These are phyloP conservation scores for Spea hammondii DNA, from an alignment of 2,797 vertebrate species.

Conservation along the genomic window DNA sequence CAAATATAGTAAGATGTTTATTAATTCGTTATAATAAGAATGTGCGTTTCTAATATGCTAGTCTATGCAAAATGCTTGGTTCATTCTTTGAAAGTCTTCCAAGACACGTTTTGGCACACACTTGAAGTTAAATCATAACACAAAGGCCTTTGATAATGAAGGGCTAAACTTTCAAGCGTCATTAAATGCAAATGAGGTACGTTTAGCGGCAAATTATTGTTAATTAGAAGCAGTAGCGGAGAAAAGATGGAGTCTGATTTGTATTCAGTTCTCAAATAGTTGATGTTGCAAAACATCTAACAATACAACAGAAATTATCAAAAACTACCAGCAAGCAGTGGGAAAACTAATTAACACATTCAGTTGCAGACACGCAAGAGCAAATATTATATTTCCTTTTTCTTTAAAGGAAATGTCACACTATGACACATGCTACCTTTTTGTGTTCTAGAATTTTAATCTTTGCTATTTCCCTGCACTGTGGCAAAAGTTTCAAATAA, in stretches of 20 bases:
- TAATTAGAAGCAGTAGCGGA: constrained; percentile 31
- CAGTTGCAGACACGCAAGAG: neutral
- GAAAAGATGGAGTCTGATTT: constrained; percentile 18
- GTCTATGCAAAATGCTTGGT: constrained; percentile 32
- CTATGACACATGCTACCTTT: too few species aligned
- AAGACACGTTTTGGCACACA: constrained; percentile 39
- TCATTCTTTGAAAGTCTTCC: constrained; percentile 43
- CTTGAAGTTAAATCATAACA: constrained; percentile 33
- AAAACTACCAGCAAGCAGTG: constrained; percentile 12
- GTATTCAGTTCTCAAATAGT: constrained; percentile 22
- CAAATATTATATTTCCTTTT: too few species aligned
- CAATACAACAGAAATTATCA: constrained; percentile 23
- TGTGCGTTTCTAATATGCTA: constrained; percentile 38
- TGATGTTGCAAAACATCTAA: constrained; percentile 18
- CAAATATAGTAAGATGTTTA: neutral
- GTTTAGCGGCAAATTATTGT: constrained; percentile 41
- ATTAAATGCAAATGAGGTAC: constrained; percentile 51
- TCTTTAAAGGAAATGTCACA: too few species aligned
- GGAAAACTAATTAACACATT: constrained; percentile 2
- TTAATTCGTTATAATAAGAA: constrained; percentile 35
- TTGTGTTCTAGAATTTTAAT: too few species aligned
- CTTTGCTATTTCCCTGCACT: too few species aligned
- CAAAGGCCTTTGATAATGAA: constrained; percentile 47
- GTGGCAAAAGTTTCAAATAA: too few species aligned
- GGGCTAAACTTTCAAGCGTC: constrained; percentile 42